A percentile compares a stretch with the other conserved stretches of the same genome.
These are phyloP conservation scores for Aphrophora alni DNA, from an alignment of 2,888 invertebrate species.

Conservation along the genomic window DNA sequence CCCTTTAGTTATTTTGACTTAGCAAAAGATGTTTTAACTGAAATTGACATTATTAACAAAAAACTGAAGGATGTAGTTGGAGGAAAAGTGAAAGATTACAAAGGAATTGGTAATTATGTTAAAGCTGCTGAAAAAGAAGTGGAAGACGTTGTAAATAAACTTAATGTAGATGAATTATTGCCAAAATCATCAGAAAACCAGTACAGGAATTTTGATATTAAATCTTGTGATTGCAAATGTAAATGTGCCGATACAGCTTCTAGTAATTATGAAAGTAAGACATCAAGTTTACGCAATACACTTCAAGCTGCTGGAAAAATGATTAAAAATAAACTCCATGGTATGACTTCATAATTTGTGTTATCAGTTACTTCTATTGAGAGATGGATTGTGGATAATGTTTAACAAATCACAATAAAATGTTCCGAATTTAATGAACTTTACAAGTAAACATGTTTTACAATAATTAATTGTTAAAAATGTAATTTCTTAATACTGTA, in stretches of 20 bases:
- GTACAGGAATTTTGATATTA: background rate
- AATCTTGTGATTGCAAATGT: background rate
- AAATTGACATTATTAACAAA: background rate
- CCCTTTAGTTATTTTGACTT: background rate
- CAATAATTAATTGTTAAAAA: no score
- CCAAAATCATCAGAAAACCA: no score
- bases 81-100: background rate
- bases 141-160: background rate
- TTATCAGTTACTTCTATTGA: no score
- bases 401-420: no score
- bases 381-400: no score
- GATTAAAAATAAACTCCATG: background rate
- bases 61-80: background rate
- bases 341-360: background rate
- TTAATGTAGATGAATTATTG: no score
- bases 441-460: no score
- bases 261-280: background rate
- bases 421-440: no score
- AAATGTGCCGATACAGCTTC: background rate
- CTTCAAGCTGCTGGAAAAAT: background rate
- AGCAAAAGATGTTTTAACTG: background rate
- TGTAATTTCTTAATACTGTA: no score
- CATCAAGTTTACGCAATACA: background rate
- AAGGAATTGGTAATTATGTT: no score
- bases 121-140: no score